These are phyloP conservation scores for Rhagium mordax DNA, from an alignment of 2,888 invertebrate genomes.

Conservation along the genomic window DNA sequence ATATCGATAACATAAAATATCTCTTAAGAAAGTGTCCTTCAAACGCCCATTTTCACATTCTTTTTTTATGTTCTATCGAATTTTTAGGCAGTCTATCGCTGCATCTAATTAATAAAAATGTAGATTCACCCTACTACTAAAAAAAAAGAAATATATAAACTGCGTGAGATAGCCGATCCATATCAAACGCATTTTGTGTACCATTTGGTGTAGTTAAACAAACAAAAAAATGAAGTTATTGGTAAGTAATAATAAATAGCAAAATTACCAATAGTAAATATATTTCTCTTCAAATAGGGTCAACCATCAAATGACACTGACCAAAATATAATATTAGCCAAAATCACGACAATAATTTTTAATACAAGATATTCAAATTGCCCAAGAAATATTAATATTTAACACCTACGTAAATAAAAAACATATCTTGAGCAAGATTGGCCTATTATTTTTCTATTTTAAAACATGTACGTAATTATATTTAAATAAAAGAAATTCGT, in stretches of 20 bases:
- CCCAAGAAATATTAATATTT: neutral
- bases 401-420: neutral
- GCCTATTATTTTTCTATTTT: neutral
- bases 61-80: neutral
- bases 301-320: neutral
- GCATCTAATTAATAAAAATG: slow-evolving; percentile 15
- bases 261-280: neutral
- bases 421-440: neutral
- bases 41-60: slow-evolving; percentile 9
- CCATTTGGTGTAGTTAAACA: slow-evolving; percentile 4
- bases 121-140: slow-evolving; percentile 31
- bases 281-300: neutral
- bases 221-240: slow-evolving; percentile 27
- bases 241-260: slow-evolving; percentile 6
- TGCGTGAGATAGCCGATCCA: neutral
- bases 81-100: neutral
- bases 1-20: neutral
- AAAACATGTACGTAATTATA: neutral
- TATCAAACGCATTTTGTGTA: slow-evolving; percentile 13
- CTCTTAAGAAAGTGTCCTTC: slow-evolving; percentile 35
- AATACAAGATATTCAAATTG: neutral
- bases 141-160: slow-evolving; percentile 20
- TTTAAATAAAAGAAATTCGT: neutral
- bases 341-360: no score
- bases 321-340: no score